Base-by-base conservation (phyloP, 53 echinoderm and acorn worm species). In the Holothuria scabra region DNA sequence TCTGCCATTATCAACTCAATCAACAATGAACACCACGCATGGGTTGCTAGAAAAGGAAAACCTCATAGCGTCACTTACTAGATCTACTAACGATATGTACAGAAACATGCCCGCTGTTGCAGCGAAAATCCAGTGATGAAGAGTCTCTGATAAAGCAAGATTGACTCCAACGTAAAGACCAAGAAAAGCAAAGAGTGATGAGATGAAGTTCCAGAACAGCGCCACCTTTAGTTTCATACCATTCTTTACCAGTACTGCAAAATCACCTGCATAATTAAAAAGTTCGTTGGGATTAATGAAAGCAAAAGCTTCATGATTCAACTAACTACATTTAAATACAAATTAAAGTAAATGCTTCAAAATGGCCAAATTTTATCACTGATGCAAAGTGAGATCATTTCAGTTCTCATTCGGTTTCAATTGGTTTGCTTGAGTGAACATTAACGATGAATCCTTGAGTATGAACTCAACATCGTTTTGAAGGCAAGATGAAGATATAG, bases 61-160 rank as follows among this genome's bases (percentile, higher is more conserved):
- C n/a, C 41, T 6, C 10, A 8, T 41, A 52, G 18, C 52, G 18
- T 3, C 23, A 66, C 93, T 84, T 81, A 96, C 96, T 90, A 96
- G 81, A 79, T 93, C 90, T 31, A 96, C 91, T 19, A 96, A 66
- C 20, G 96, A 89, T 20, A 96, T 90, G 62, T 96, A 91, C 12
- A 96, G 83, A 68, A 96, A 96, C 48, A 96, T 71, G 28, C 96
- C 96, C 3, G 96, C 93, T 4, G 91, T 91, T 29, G 86, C 91
- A 18, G 93, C 93, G 65, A 93, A 96, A 18, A 96, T 88, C 96
- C 96, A 96, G 59, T 90, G 85, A 62, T 93, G 93, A 10, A 84
- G 56, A 19, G 56, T 56, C 56, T 90, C 86, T 20, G 79, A 67
- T 10, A 79, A 82, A 14, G 93, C 96, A n/a, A 93, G 81, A 8